Evolutionary conservation across 2,888 invertebrate genomes (phyloP).

Genomic region (Dorcus hopei): DNA sequence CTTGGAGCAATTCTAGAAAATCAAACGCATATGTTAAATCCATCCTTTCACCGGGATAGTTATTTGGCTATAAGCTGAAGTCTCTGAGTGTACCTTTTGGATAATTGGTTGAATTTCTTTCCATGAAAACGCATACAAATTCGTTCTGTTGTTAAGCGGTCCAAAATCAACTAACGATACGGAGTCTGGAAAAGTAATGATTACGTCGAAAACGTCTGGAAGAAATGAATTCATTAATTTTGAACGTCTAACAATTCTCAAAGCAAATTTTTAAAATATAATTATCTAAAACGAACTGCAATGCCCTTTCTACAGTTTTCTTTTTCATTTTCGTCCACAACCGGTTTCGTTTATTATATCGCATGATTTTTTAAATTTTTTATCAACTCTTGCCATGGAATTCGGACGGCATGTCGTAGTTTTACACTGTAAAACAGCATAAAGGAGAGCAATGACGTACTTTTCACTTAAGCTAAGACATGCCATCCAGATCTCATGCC

Average conservation of each 20-base stretch:
- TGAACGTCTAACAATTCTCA: neutral
- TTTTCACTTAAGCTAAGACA: no score
- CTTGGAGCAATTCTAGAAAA: constrained; percentile 24
- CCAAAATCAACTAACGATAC: constrained; percentile 41
- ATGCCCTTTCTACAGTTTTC: neutral
- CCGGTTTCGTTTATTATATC: no score
- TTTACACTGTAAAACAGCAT: no score
- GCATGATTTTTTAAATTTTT: no score
- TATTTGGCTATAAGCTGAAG: neutral
- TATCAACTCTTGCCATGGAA: no score
- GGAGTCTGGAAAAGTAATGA: constrained; percentile 38
- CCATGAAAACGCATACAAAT: constrained; percentile 45
- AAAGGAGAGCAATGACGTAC: no score
- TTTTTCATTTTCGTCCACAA: neutral
- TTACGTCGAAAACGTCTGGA: constrained; percentile 42
- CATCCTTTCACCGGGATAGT: neutral
- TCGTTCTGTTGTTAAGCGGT: constrained; percentile 40
- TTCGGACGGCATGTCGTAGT: no score
- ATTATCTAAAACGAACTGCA: no score
- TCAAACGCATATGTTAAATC: no score
- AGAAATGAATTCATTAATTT: constrained; percentile 11
- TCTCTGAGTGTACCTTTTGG: constrained; percentile 28
- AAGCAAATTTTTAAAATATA: neutral
- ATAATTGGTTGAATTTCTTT: constrained; percentile 43
- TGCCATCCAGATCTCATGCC: no score